phyloP scores from a whole-genome alignment of 2,888 invertebrate genomes.

The Tethea ocularis region DNA sequence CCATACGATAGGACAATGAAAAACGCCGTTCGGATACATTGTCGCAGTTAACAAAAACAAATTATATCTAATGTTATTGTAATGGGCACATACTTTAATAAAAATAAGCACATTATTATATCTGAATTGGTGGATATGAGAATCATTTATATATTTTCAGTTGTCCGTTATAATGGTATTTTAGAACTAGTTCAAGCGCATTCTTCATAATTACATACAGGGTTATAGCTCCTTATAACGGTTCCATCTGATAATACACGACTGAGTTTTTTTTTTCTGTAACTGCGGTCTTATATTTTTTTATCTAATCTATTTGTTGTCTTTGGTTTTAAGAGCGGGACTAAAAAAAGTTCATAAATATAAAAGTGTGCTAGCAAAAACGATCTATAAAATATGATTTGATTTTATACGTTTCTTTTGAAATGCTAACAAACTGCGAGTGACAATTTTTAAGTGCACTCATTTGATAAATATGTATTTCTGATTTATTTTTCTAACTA shows the following conservation, averaged over 20 bases:
- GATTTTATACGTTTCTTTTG: too few species aligned
- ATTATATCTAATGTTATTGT: constrained; percentile 6
- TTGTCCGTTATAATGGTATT: neutral
- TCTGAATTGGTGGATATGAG: neutral
- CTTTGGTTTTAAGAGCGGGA: too few species aligned
- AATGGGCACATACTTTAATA: constrained; percentile 8
- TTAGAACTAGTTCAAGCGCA: neutral
- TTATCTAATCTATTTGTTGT: neutral
- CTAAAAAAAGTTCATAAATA: too few species aligned
- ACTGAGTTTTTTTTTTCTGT: neutral
- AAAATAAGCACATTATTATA: neutral
- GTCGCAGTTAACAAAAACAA: neutral
- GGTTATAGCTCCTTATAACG: neutral
- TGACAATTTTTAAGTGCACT: too few species aligned
- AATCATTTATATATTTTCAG: neutral
- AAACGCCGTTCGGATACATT: constrained; percentile 3
- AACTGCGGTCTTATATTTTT: neutral
- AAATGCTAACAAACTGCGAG: too few species aligned
- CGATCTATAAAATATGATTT: too few species aligned
- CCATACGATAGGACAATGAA: constrained; percentile 1
- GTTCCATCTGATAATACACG: neutral
- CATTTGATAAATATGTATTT: too few species aligned
- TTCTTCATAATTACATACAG: neutral
- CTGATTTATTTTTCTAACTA: too few species aligned
- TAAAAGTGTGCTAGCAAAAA: too few species aligned